Evolutionary conservation across 1,140 invertebrate species (phyloP).

Genomic region (Drosophila sp.): DNA sequence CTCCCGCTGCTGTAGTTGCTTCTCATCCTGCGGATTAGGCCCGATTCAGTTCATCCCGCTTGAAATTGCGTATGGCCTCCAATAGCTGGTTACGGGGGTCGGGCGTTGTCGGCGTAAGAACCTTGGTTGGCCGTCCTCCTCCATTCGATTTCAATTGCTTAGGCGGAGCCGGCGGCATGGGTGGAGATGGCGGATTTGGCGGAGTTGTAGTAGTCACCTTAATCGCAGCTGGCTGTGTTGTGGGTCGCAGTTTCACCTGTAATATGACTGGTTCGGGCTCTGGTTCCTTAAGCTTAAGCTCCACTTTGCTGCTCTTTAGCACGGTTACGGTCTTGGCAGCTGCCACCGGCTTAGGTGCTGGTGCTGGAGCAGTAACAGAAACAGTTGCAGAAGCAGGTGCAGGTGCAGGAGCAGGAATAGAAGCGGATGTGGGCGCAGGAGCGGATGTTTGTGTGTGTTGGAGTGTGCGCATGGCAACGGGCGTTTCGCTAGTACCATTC

Average conservation of each 20-base stretch:
- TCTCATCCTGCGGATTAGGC: conserved; percentile 22
- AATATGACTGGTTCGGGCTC: conserved; percentile 35
- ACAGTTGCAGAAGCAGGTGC: conserved; percentile 7
- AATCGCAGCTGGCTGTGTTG: conserved; percentile 11
- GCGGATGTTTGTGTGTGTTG: too few relatives aligned
- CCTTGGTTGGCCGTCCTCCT: conserved; percentile 32
- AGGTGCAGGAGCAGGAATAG: conserved; percentile 15
- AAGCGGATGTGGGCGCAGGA: conserved; percentile 10
- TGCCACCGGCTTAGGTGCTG: conserved; percentile 19
- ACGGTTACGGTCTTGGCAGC: conserved; percentile 32
- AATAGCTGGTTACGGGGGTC: conserved; percentile 88
- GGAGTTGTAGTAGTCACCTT: conserved; percentile 2
- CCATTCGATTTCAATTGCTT: conserved; percentile 77
- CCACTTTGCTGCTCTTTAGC: conserved; percentile 62
- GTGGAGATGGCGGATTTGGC: conserved; percentile 54
- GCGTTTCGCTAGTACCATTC: conserved; percentile 23
- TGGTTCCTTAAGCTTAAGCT: conserved; percentile 53
- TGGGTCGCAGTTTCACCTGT: conserved; percentile 56
- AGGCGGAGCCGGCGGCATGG: conserved; percentile 83
- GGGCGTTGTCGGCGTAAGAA: conserved; percentile 55
- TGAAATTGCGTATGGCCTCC: conserved; percentile 89
- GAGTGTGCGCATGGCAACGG: conserved; percentile 3
- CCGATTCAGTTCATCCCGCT: conserved; percentile 71
- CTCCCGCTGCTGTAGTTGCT: not conserved
- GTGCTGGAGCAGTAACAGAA: conserved; percentile 12